phyloP scores from a whole-genome alignment of 2,113 vertebrate species.

The Laticauda colubrina region DNA sequence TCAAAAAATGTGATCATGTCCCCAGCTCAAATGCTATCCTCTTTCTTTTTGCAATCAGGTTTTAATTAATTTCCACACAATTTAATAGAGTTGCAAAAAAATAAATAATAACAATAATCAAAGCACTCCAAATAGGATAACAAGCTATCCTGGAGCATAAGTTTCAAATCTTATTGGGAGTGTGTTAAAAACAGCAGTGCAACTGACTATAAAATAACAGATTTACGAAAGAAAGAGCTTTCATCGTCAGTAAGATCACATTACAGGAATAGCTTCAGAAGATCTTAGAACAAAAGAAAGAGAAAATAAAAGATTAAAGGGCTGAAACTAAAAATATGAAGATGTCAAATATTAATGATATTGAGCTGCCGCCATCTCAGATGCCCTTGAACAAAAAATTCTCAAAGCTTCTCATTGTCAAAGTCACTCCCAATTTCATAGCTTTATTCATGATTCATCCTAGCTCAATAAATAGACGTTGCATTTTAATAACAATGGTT shows the following conservation, averaged over 20 bases:
- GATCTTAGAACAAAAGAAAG: not conserved
- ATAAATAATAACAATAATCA: not conserved
- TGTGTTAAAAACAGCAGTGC: not conserved
- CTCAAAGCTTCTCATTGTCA: slow-evolving; percentile 11
- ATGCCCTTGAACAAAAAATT: not conserved
- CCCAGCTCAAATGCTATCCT: not conserved
- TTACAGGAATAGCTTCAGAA: not conserved
- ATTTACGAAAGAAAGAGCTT: not conserved
- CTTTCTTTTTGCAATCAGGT: not conserved
- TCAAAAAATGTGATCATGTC: not conserved
- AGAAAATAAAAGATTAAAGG: not conserved
- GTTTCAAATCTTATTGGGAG: not conserved
- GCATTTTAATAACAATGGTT: slow-evolving; percentile 65
- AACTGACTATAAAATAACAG: not conserved
- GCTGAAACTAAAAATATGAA: not conserved
- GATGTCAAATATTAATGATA: not conserved
- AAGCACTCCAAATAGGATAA: not conserved
- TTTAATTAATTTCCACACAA: not conserved
- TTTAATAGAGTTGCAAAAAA: not conserved
- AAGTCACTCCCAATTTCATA: slow-evolving; percentile 25
- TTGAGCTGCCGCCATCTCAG: not conserved
- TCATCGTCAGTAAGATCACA: not conserved
- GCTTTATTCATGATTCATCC: slow-evolving; percentile 62
- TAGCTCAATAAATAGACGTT: slow-evolving; percentile 65
- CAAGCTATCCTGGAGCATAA: not conserved